phyloP scores from a whole-genome alignment of 1,140 invertebrate genomes.

The Solenopsis fugax region DNA sequence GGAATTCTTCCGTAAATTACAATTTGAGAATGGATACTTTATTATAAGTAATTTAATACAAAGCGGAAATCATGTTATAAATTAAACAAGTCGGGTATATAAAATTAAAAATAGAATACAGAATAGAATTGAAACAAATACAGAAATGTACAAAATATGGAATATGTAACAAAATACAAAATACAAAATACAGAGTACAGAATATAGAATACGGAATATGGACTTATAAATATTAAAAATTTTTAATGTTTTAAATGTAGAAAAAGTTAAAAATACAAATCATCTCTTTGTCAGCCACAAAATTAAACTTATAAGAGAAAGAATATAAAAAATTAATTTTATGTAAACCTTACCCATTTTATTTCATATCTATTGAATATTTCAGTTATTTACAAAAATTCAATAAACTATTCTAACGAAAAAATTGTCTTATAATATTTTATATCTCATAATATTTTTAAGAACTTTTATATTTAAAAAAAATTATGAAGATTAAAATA shows the following conservation, averaged over 20 bases:
- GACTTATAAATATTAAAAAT: background rate
- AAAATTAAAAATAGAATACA: background rate
- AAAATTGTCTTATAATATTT: too few relatives aligned
- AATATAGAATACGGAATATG: background rate
- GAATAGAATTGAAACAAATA: background rate
- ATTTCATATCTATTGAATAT: background rate
- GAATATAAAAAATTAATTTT: background rate
- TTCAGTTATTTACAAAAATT: conserved; percentile 3
- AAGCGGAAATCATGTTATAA: background rate
- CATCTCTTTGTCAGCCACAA: background rate
- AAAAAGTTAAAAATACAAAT: conserved; percentile 10
- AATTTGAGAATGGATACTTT: background rate
- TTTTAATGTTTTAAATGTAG: background rate
- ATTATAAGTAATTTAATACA: conserved; percentile 11
- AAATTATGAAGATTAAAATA: too few relatives aligned
- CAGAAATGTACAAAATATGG: background rate
- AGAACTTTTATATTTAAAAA: too few relatives aligned
- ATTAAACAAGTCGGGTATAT: background rate
- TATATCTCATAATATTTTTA: too few relatives aligned
- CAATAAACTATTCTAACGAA: background rate
- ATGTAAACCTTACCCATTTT: background rate
- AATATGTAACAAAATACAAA: background rate
- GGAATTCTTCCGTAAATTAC: conserved; percentile 3
- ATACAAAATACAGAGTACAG: background rate
- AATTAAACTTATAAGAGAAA: background rate